Percentiles rank a stretch among this genome's conserved stretches.
phyloP scores from a whole-genome alignment of 2,113 vertebrate genomes.

The Equus przewalskii region DNA sequence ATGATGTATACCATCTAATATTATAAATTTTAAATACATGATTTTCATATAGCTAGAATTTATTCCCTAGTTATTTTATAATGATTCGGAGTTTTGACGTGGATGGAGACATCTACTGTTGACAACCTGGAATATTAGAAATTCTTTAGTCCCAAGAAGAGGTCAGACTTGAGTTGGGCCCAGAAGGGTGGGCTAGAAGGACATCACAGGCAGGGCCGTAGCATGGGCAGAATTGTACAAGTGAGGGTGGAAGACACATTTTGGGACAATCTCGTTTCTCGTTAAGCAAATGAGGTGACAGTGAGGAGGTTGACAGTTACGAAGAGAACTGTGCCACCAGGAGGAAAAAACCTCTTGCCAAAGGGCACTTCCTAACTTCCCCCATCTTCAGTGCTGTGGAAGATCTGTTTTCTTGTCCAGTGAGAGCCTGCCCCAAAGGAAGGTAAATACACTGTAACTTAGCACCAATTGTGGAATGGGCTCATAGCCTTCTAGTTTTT shows the following conservation, averaged over 20 bases:
- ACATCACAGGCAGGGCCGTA: background rate
- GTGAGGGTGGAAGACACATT: background rate
- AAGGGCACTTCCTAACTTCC: background rate
- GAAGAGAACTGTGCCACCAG: background rate
- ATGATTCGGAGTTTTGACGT: background rate
- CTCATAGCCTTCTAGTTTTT: no score
- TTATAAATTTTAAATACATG: background rate
- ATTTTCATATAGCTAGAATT: constrained; percentile 9
- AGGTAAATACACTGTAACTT: background rate
- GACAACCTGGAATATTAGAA: background rate
- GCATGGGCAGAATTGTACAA: background rate
- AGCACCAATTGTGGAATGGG: background rate
- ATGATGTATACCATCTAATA: background rate
- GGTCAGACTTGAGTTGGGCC: background rate
- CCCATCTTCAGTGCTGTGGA: background rate
- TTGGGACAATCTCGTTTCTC: background rate
- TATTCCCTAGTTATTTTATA: background rate
- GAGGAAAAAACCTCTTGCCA: background rate
- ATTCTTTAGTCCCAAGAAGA: background rate
- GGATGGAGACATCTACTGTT: background rate
- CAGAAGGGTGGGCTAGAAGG: background rate
- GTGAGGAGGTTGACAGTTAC: background rate
- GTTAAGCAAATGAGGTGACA: background rate
- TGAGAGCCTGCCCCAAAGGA: background rate
- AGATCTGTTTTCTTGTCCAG: background rate